Percentiles rank a stretch among this genome's conserved stretches.
Conservation (phyloP, 1,140 invertebrate genomes). For the Philopotamus ludificatus region DNA sequence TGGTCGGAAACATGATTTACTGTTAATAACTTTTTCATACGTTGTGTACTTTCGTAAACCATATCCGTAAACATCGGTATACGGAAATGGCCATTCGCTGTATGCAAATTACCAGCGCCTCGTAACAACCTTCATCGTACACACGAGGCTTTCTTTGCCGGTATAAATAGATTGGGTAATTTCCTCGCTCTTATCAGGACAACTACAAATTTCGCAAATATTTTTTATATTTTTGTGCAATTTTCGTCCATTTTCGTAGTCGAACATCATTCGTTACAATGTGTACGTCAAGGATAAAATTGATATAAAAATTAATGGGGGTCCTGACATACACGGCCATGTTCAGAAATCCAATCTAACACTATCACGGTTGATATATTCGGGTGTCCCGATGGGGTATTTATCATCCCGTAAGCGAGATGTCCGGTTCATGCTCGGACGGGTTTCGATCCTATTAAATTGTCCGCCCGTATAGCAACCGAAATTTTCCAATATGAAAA, state of each 20-base stretch:
- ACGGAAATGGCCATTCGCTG: conserved; percentile 18
- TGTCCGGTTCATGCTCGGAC: background rate
- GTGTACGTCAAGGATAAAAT: background rate
- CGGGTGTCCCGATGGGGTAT: no score
- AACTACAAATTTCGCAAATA: conserved; percentile 18
- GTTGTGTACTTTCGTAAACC: no score
- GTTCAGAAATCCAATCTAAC: background rate
- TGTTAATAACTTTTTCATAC: background rate
- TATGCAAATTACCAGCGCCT: conserved; percentile 20
- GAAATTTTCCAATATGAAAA: no score
- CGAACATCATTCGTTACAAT: background rate
- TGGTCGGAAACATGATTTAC: background rate
- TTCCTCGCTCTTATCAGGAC: conserved; percentile 34
- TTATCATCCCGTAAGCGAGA: background rate
- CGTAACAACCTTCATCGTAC: conserved; percentile 2
- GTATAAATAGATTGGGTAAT: conserved; percentile 35
- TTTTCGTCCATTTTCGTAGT: background rate
- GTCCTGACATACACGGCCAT: background rate
- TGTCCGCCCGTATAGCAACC: background rate
- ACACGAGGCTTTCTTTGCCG: conserved; percentile 9
- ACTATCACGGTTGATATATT: background rate
- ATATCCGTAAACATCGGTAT: conserved; percentile 24
- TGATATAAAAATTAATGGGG: background rate
- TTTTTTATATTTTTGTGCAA: background rate
- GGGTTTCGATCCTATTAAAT: background rate